Percentiles rank a stretch among this genome's conserved stretches.
These are phyloP conservation scores for Eristalis arbustorum DNA, from an alignment of 2,888 invertebrate species.

Conservation along the genomic window DNA sequence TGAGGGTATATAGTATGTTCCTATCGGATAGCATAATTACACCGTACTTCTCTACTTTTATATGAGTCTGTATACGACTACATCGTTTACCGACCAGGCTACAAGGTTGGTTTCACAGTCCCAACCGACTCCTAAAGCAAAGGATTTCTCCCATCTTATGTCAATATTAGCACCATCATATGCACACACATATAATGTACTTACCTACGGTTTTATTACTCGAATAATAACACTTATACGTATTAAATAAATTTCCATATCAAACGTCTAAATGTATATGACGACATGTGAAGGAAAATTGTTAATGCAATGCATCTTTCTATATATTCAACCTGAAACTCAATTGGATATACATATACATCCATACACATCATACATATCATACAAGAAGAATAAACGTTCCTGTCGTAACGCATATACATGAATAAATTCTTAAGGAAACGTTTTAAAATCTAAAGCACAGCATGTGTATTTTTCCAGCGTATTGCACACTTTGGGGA, in stretches of 20 bases:
- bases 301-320: too few species aligned
- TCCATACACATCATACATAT: too few species aligned
- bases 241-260: background rate
- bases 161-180: slow-evolving; percentile 65
- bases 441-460: too few species aligned
- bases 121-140: slow-evolving; percentile 39
- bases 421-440: too few species aligned
- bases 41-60: slow-evolving; percentile 37
- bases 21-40: slow-evolving; percentile 66
- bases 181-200: slow-evolving; percentile 12
- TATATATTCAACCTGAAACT: too few species aligned
- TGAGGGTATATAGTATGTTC: slow-evolving; percentile 58
- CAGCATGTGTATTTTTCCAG: too few species aligned
- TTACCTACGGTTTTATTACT: background rate
- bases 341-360: too few species aligned
- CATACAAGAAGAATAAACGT: too few species aligned
- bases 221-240: background rate
- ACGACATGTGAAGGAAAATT: background rate
- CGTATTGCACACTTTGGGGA: too few species aligned
- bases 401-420: too few species aligned
- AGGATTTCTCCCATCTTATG: slow-evolving; percentile 58
- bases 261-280: background rate
- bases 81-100: background rate
- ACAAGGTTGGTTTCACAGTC: slow-evolving; percentile 43
- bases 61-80: slow-evolving; percentile 16